Evolutionary conservation across 1,140 invertebrate species (phyloP), one percentile per base, ranked within the genome.

Genomic region (Pseudomyrmex sp.): DNA sequence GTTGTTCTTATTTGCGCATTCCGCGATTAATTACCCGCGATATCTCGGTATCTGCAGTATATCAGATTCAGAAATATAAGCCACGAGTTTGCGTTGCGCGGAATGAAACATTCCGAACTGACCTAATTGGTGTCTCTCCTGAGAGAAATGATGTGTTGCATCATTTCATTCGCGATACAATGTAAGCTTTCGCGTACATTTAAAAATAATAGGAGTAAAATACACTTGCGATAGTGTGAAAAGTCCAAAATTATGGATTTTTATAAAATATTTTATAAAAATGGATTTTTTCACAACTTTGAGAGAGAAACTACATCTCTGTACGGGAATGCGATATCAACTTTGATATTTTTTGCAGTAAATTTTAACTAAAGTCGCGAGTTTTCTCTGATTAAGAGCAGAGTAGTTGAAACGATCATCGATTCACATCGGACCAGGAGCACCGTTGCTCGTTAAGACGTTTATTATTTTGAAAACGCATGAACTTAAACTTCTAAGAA

Each of bases 11-110:
- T 61, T 61, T 5, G 10, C 73, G 15, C 62, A 54, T 73, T 26
- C 48, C 7, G 7, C 58, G 35, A 82, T 88, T 84, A 87, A 88
- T 88, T 82, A 72, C 50, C 54, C 63, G 20, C 82, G 85, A 74
- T 80, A 84, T 84, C 35, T 35, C 69, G 58, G 35, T 44, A 35
- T 35, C 63, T 9, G 44, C 12, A n/a, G n/a, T 35, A 35, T 35
- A 35, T n/a, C 13, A 10, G 26, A 46, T 72, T 7, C 50, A 12
- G 46, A 50, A n/a, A 1, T 10, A 13, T 20, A 9, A 52, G 5
- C 35, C 48, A 13, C 8, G 23, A 20, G n/a, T 26, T 48, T 10
- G 54, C n/a, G 2, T 52, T 23, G 18, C 9, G 68, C 52, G 26
- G 9, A 20, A 52, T 66, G 26, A 56, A 69, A 56, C 35, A 56